Evolutionary conservation across 2,888 invertebrate species (phyloP).

Genomic region (Opisthograptis luteolata): DNA sequence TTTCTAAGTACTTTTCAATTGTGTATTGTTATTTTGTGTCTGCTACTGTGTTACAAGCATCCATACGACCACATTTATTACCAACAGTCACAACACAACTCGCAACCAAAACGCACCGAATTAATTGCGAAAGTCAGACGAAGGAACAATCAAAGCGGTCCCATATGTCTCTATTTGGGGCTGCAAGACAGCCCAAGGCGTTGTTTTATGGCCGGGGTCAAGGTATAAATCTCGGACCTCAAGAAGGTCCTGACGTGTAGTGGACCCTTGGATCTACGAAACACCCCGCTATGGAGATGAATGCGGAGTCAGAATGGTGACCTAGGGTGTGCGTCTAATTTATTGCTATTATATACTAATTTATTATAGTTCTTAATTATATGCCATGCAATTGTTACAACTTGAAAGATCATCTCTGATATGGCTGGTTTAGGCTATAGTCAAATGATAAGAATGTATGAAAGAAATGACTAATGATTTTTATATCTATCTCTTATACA

Average conservation of each 20-base stretch:
- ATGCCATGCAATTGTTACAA: conserved; percentile 5
- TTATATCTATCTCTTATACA: no score
- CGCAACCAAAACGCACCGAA: conserved; percentile 26
- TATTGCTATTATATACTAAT: no score
- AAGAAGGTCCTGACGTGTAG: conserved; percentile 53
- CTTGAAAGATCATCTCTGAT: no score
- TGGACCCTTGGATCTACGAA: conserved; percentile 64
- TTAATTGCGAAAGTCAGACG: conserved; percentile 29
- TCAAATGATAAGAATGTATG: no score
- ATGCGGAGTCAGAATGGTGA: conserved; percentile 52
- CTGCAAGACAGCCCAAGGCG: conserved; percentile 50
- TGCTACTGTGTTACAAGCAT: not conserved
- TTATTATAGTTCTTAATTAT: conserved; percentile 22
- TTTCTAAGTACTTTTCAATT: no score
- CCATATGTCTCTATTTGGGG: conserved; percentile 38
- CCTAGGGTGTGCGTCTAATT: conserved; percentile 45
- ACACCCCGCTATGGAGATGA: conserved; percentile 58
- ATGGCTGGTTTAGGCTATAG: no score
- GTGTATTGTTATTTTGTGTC: no score
- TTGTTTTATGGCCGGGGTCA: conserved; percentile 70
- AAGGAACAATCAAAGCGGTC: conserved; percentile 36
- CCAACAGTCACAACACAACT: conserved; percentile 8
- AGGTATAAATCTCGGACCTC: conserved; percentile 70
- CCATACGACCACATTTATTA: conserved; percentile 8
- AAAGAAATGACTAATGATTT: no score